phyloP scores from a whole-genome alignment of 37 sponge, comb jelly and placozoan species.

The Tethya wilhelma region DNA sequence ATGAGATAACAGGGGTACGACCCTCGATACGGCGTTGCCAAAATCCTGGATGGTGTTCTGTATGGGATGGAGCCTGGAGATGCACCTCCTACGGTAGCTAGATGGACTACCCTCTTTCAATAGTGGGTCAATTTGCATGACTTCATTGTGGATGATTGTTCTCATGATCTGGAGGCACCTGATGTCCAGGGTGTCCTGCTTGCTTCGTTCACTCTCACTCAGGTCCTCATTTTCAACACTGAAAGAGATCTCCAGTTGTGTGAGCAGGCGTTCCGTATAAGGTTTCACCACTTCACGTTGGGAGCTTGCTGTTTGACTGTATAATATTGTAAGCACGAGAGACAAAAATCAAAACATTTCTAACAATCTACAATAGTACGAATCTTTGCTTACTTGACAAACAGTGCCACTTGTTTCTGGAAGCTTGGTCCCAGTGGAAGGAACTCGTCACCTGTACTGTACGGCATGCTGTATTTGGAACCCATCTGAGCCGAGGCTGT shows the following conservation, averaged over 20 bases:
- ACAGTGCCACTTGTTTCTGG: constrained; percentile 46
- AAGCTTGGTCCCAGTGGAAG: constrained; percentile 72
- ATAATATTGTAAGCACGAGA: not conserved
- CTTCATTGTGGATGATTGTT: constrained; percentile 74
- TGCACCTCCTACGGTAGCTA: not conserved
- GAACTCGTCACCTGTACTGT: constrained; percentile 21
- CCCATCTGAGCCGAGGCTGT: constrained; percentile 26
- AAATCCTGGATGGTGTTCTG: constrained; percentile 49
- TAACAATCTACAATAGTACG: not conserved
- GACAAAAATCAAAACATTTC: not conserved
- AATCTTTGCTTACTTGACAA: constrained; percentile 8
- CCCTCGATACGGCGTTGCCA: constrained; percentile 43
- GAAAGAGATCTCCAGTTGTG: constrained; percentile 33
- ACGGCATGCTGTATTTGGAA: constrained; percentile 34
- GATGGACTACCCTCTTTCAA: constrained; percentile 46
- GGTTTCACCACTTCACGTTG: not conserved
- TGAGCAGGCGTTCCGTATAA: not conserved
- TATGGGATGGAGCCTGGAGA: constrained; percentile 15
- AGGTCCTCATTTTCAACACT: not conserved
- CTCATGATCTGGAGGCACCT: constrained; percentile 70
- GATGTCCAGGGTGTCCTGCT: constrained; percentile 49
- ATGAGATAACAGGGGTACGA: constrained; percentile 69
- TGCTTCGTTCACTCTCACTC: constrained; percentile 24
- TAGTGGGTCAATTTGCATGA: constrained; percentile 65
- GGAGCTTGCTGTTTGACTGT: not conserved